Percentiles rank a stretch among this genome's conserved stretches.
These are phyloP conservation scores for Balanococcus diminutus DNA, from an alignment of 2,888 invertebrate species.

Conservation along the genomic window DNA sequence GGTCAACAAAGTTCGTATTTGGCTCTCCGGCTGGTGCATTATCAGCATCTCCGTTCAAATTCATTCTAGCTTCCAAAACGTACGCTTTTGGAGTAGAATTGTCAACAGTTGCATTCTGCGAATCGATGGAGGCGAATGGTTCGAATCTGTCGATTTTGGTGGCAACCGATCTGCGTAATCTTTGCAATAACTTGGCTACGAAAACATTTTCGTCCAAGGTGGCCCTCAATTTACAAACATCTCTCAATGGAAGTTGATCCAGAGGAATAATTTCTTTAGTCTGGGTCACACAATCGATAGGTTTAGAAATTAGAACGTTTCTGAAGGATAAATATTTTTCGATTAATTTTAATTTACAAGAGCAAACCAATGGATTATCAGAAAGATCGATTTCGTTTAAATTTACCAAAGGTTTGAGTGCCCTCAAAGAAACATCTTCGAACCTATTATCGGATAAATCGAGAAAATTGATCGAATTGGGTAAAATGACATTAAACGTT, in stretches of 20 bases:
- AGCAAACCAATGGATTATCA: conserved; percentile 8
- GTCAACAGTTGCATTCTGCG: neutral
- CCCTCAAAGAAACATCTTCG: neutral
- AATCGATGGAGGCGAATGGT: neutral
- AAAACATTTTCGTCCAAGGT: neutral
- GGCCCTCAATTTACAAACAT: neutral
- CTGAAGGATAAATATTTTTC: neutral
- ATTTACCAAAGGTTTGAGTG: neutral
- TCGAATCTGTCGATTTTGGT: neutral
- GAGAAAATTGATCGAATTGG: neutral
- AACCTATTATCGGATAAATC: neutral
- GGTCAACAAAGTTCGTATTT: too few relatives aligned
- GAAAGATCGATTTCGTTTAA: neutral
- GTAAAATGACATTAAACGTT: neutral
- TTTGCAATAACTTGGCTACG: neutral
- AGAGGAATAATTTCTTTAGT: neutral
- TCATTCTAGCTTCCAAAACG: neutral
- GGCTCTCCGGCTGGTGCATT: too few relatives aligned
- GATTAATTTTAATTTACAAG: conserved; percentile 6
- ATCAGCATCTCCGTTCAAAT: too few relatives aligned
- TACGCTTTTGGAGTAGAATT: neutral
- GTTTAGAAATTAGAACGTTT: neutral
- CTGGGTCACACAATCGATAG: neutral
- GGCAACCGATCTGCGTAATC: neutral
- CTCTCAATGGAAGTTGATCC: neutral